These are phyloP conservation scores for Tachuris rubrigastra DNA, from an alignment of 2,113 vertebrate species.

Conservation along the genomic window DNA sequence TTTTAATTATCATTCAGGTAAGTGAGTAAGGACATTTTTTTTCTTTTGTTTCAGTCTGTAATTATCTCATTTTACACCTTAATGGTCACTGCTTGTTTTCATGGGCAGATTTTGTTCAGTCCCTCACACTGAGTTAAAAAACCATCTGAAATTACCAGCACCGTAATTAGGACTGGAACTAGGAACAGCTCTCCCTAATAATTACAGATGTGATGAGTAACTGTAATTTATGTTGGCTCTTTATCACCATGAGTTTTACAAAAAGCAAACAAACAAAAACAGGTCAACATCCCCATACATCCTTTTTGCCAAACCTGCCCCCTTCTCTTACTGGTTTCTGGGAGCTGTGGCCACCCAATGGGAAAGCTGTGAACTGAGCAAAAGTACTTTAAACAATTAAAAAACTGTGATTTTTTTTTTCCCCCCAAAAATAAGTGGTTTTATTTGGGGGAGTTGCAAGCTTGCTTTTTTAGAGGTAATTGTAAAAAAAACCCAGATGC, in stretches of 20 bases:
- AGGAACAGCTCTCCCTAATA: background rate
- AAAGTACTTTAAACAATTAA: background rate
- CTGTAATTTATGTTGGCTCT: background rate
- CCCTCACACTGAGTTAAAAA: background rate
- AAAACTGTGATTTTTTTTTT: background rate
- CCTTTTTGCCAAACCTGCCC: background rate
- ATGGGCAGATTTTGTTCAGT: background rate
- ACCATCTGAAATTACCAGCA: background rate
- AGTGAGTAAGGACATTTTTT: background rate
- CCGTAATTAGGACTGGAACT: background rate
- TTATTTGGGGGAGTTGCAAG: background rate
- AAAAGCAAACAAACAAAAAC: background rate
- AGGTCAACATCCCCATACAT: background rate
- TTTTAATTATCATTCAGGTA: constrained; percentile 1
- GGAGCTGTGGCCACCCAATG: background rate
- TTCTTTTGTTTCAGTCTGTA: background rate
- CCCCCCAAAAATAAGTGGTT: background rate
- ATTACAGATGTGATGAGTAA: background rate
- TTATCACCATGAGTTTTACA: background rate
- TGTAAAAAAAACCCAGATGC: background rate
- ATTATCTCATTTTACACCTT: constrained; percentile 34
- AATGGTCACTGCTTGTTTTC: background rate
- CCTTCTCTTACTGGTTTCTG: background rate
- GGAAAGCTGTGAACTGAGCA: background rate
- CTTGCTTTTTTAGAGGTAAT: background rate